Evolutionary conservation across 2,797 vertebrate genomes (phyloP).

Genomic region (Myotis daubentonii): DNA sequence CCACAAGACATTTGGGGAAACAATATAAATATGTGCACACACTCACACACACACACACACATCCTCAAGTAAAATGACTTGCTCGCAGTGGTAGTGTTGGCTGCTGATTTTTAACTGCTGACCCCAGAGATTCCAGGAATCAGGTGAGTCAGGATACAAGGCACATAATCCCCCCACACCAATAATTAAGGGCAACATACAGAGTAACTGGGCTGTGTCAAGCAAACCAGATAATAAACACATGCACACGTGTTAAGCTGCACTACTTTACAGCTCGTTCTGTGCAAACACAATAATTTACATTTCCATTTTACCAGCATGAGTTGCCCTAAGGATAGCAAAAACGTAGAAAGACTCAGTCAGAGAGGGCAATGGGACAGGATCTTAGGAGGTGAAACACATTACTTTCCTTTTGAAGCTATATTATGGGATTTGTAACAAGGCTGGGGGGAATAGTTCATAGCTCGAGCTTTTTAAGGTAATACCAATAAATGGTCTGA

Average conservation of each 20-base stretch:
- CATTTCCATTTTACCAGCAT: constrained; percentile 87
- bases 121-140: constrained; percentile 80
- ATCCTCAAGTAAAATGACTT: constrained; percentile 75
- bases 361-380: constrained; percentile 82
- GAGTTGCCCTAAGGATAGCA: constrained; percentile 85
- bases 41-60: neutral
- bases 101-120: constrained; percentile 79
- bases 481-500: constrained; percentile 86
- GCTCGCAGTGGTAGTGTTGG: constrained; percentile 66
- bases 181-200: constrained; percentile 87
- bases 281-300: constrained; percentile 87
- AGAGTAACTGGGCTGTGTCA: constrained; percentile 85
- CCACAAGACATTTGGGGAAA: constrained; percentile 61
- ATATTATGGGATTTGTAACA: constrained; percentile 87
- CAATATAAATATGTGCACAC: neutral
- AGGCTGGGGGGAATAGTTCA: constrained; percentile 85
- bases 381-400: constrained; percentile 85
- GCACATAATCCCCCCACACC: constrained; percentile 86
- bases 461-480: constrained; percentile 81
- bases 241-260: constrained; percentile 88
- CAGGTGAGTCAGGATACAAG: constrained; percentile 83
- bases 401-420: constrained; percentile 88
- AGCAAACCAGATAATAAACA: constrained; percentile 90
- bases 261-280: constrained; percentile 88
- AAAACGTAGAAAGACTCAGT: constrained; percentile 81